Percentiles rank a stretch among this genome's conserved stretches.
phyloP scores from a whole-genome alignment of 1,140 invertebrate species.

The Muscidifurax raptorellus region DNA sequence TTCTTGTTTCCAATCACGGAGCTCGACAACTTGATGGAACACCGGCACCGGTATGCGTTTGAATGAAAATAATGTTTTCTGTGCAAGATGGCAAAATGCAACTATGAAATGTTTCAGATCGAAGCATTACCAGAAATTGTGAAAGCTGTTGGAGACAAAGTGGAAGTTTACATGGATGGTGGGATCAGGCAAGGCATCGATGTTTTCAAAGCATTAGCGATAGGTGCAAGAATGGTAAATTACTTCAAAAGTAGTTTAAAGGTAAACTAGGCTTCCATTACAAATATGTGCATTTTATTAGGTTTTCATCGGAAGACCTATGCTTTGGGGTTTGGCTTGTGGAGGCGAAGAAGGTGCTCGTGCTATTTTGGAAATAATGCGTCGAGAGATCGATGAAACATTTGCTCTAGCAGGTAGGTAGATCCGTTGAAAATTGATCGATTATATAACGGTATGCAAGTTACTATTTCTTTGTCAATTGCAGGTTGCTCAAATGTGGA shows the following conservation, averaged over 20 bases:
- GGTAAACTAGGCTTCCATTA: background rate
- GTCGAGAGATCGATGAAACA: constrained; percentile 85
- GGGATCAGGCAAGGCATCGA: constrained; percentile 91
- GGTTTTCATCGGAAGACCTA: constrained; percentile 92
- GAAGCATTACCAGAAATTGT: constrained; percentile 91
- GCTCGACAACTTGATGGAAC: constrained; percentile 90
- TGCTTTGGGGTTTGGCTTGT: constrained; percentile 90
- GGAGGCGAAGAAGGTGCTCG: constrained; percentile 87
- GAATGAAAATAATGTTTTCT: too few relatives aligned
- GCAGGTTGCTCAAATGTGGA: constrained; percentile 74
- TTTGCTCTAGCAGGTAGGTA: constrained; percentile 81
- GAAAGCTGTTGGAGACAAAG: constrained; percentile 82
- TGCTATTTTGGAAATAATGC: constrained; percentile 83
- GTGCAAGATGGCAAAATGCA: too few relatives aligned
- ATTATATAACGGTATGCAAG: too few relatives aligned
- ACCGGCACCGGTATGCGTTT: constrained; percentile 81
- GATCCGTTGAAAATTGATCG: background rate
- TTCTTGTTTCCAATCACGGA: constrained; percentile 95
- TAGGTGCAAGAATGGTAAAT: constrained; percentile 91
- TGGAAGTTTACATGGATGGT: constrained; percentile 93
- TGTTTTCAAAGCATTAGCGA: constrained; percentile 92
- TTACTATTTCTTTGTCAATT: background rate
- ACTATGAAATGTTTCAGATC: constrained; percentile 77
- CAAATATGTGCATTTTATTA: constrained; percentile 58
- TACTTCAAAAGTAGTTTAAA: background rate